Percentiles rank a stretch among this genome's conserved stretches.
Evolutionary conservation across 64 coral and sea anemone species (phyloP).

Genomic region (Actinia tenebrosa): DNA sequence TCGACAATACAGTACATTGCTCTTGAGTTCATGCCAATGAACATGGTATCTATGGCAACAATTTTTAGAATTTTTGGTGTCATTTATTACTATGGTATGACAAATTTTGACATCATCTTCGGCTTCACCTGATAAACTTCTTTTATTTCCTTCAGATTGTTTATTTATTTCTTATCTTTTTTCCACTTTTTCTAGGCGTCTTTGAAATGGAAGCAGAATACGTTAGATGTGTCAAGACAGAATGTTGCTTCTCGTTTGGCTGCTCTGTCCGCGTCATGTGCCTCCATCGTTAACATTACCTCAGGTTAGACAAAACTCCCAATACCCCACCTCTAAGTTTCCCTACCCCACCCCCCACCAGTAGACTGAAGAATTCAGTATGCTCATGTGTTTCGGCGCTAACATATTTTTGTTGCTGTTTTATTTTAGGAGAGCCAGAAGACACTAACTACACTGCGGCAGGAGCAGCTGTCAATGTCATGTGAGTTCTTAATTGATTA

Average conservation of each 20-base stretch:
- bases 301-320: slow-evolving; percentile 58
- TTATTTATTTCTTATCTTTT: not conserved
- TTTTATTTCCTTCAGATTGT: not conserved
- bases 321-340: not conserved
- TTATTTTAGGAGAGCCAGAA: slow-evolving; percentile 84
- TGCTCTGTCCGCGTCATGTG: slow-evolving; percentile 94
- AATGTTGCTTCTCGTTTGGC: slow-evolving; percentile 93
- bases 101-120: too few relatives aligned
- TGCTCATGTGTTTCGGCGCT: not conserved
- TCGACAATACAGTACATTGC: too few relatives aligned
- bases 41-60: too few relatives aligned
- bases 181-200: slow-evolving; percentile 50
- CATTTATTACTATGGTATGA: not conserved
- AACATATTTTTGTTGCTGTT: not conserved
- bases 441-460: slow-evolving; percentile 94
- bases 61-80: not conserved
- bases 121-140: too few relatives aligned
- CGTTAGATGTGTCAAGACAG: slow-evolving; percentile 88
- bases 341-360: too few relatives aligned
- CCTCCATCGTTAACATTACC: slow-evolving; percentile 95
- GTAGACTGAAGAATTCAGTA: too few relatives aligned
- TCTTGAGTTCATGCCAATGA: too few relatives aligned
- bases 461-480: slow-evolving; percentile 87
- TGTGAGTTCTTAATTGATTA: too few relatives aligned
- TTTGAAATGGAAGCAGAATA: slow-evolving; percentile 97